Evolutionary conservation across 1,140 invertebrate species (phyloP), one percentile per base, ranked within the genome.

Genomic region (Orius insidiosus): DNA sequence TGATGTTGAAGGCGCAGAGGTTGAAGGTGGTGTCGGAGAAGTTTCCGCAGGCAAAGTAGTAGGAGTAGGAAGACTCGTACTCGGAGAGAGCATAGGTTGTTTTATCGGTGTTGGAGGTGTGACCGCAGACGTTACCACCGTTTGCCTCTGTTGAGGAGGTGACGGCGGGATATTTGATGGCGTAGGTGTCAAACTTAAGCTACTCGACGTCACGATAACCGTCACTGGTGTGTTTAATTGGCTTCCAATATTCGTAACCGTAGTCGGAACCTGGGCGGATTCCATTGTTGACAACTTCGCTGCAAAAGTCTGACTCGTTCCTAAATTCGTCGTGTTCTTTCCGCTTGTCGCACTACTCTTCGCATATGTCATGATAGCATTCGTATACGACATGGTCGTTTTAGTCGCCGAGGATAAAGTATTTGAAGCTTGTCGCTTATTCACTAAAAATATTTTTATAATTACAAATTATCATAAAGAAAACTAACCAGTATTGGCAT

Each of bases 371-470:
- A 71, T 73, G 39, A 75, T 72, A 39, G 71, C 70, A 47, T 65
- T 68, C 11, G 73, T 72, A 51, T 76, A 74, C 2, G 71, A 72
- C 66, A 70, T 72, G 15, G 71, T 77, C 38, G 70, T 70, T 53
- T 70, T 71, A n/a, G 64, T 63, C 16, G 68, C 62, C 45, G 66
- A 54, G 52, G 68, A 49, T 51, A 67, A 60, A 40, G 68, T 59
- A 45, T 65, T 48, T 32, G 60, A 52, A 47, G 58, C 45, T 8
- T 62, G 59, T 46, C 64, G 57, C 45, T 35, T 44, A 47, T 10
- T 45, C 44, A 35, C 44, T 36, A 41, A 44, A 49, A 5, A 40
- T n/a, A n/a, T n/a, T n/a, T n/a, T n/a, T n/a, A 24, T 3, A 24
- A 24, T 24, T 24, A 24, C 3, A 35, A 10, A 4, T n/a, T 11